Evolutionary conservation across 2,113 vertebrate species (phyloP), one percentile per base, ranked within the genome.

Genomic region (Xyrauchen texanus): DNA sequence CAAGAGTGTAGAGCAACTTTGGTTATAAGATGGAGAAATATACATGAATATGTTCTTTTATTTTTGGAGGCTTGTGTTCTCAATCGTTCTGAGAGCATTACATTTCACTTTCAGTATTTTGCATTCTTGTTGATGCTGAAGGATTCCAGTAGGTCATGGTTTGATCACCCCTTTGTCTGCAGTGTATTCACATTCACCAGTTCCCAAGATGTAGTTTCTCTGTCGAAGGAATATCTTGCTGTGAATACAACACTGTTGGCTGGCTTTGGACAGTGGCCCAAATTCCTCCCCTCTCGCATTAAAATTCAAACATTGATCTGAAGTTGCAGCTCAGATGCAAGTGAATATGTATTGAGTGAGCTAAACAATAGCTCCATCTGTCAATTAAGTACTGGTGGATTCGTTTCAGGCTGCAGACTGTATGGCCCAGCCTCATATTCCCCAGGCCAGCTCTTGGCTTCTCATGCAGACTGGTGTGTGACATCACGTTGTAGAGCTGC

Each of bases 231-330:
- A 72, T 72, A 13, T 11, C 45, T n/a, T 74, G 71, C 7, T 7
- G 15, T 34, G 71, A 45, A 63, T 42, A 34, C 34, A 4, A 51
- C 46, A n/a, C 44, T 47, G 61, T 7, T 21, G 68, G 67, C 21
- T 34, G 21, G 7, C 57, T 21, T 10, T 45, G 58, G 16, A 51
- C 15, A 11, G 9, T n/a, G 47, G 71, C 46, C 70, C 46, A 16
- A 73, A 49, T 12, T 16, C 21, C 51, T 2, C 8, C n/a, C 7
- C 44, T 3, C 15, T 11, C 5, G 13, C 45, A 13, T 73, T 44
- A 69, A 69, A 66, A 53, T 66, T 62, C n/a, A 52, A 64, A 67
- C 21, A 16, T 49, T 13, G 79, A 75, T 78, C 76, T 78, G 73
- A 70, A 78, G 74, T 79, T 60, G 61, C 8, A 11, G 12, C 58